These are phyloP conservation scores for Chrysopilus asiliformis DNA, from an alignment of 2,888 invertebrate genomes.

Conservation along the genomic window DNA sequence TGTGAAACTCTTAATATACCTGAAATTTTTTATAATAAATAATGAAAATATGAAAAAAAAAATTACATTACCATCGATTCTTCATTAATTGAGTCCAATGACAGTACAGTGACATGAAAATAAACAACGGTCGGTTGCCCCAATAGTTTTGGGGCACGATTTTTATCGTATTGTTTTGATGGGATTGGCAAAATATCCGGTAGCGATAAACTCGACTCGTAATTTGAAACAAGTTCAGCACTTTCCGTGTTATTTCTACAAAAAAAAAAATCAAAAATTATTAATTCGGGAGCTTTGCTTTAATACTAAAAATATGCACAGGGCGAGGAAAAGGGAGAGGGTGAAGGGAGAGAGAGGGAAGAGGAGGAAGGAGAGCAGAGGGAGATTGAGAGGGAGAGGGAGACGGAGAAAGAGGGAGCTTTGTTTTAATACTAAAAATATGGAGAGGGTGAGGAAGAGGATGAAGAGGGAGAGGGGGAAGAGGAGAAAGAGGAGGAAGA, in stretches of 20 bases:
- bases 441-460: no score
- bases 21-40: neutral
- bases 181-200: slow-evolving; percentile 72
- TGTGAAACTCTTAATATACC: neutral
- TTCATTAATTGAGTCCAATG: slow-evolving; percentile 88
- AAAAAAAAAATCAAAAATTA: slow-evolving; percentile 1
- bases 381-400: neutral
- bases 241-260: slow-evolving; percentile 31
- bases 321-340: neutral
- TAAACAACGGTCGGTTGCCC: slow-evolving; percentile 81
- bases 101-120: slow-evolving; percentile 81
- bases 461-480: neutral
- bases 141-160: slow-evolving; percentile 70
- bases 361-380: neutral
- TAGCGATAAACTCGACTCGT: slow-evolving; percentile 59
- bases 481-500: neutral
- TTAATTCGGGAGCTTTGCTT: neutral
- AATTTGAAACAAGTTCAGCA: slow-evolving; percentile 33
- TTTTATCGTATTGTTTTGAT: slow-evolving; percentile 79
- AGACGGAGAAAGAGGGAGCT: neutral
- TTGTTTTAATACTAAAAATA: no score
- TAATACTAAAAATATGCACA: neutral
- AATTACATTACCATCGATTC: slow-evolving; percentile 66
- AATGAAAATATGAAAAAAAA: neutral
- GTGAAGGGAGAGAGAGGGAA: neutral